Conservation (phyloP, 1,140 invertebrate genomes). For the Polypedilum vanderplanki region DNA sequence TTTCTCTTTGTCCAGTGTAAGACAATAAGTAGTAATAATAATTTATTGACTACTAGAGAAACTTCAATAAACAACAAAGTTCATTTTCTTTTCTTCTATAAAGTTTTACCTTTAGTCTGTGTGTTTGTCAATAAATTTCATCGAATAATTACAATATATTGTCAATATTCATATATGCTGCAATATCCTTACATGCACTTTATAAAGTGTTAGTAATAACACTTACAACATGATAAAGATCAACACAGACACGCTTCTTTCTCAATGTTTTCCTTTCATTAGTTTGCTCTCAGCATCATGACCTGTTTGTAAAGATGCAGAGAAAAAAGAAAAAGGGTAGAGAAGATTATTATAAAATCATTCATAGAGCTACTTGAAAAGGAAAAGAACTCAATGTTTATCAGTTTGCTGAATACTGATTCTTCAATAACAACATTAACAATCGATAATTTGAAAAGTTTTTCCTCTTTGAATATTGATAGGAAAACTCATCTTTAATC, state of each 20-base stretch:
- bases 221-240: neutral
- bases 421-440: too few species aligned
- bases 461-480: too few species aligned
- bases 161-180: neutral
- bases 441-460: too few species aligned
- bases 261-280: neutral
- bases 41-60: neutral
- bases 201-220: too few species aligned
- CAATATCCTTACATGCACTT: neutral
- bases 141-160: constrained; percentile 8
- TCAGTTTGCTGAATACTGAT: too few species aligned
- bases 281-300: neutral
- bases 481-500: neutral
- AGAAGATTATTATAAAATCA: neutral
- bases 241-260: neutral
- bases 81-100: neutral
- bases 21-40: neutral
- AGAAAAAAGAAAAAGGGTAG: neutral
- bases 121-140: neutral
- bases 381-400: neutral
- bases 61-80: neutral
- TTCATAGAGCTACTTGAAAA: neutral
- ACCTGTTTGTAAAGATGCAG: neutral
- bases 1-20: neutral
- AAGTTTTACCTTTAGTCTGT: neutral